Evolutionary conservation across 2,113 vertebrate species (phyloP).

Genomic region (Corynorhinus townsendii): DNA sequence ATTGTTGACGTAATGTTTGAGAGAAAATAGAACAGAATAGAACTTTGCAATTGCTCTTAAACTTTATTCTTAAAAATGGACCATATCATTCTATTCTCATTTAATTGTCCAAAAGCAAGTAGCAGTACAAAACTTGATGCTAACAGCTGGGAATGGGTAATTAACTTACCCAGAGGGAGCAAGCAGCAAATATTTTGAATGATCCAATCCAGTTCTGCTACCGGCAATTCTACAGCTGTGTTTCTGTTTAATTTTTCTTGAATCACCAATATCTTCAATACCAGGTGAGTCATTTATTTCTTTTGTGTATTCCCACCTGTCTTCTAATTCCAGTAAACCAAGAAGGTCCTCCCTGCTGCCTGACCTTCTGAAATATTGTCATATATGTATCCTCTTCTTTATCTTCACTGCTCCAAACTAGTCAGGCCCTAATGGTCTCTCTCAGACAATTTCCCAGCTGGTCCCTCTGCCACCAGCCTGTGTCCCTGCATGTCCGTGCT

Average conservation of each 20-base stretch:
- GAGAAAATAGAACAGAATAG: background rate
- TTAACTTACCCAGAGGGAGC: background rate
- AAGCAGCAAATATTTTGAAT: background rate
- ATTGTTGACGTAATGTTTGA: background rate
- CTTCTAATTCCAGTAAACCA: background rate
- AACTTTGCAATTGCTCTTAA: background rate
- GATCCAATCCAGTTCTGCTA: background rate
- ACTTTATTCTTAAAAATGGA: background rate
- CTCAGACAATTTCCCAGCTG: background rate
- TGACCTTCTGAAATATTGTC: background rate
- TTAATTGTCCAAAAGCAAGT: background rate
- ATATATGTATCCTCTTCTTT: background rate
- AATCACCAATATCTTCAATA: background rate
- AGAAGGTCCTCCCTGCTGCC: background rate
- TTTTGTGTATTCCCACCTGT: background rate
- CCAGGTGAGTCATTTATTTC: background rate
- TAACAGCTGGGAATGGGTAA: background rate
- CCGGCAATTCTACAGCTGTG: background rate
- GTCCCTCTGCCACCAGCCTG: background rate
- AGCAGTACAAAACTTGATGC: background rate
- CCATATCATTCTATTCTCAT: background rate
- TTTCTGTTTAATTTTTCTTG: background rate
- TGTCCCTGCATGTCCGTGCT: background rate
- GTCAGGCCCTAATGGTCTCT: background rate
- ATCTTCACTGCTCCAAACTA: background rate